Evolutionary conservation across 30 jellyfish, hydroid and myxozoan genomes (phyloP).

Genomic region (Hydractinia echinata): DNA sequence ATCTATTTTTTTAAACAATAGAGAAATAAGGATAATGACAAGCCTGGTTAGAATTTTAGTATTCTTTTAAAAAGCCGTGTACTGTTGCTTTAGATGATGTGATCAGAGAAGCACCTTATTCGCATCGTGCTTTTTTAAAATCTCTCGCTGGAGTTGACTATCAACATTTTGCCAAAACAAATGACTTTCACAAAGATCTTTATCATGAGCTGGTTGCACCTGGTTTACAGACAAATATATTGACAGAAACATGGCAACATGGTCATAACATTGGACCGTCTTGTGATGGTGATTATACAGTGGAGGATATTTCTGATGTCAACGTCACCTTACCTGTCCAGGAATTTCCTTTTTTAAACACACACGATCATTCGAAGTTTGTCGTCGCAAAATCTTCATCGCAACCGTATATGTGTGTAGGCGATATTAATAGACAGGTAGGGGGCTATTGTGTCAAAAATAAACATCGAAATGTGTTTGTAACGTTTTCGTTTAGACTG

Average conservation of each 20-base stretch:
- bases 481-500: too few relatives aligned
- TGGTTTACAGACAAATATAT: conserved; percentile 43
- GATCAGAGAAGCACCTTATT: conserved; percentile 58
- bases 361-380: conserved; percentile 80
- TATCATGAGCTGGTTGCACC: conserved; percentile 89
- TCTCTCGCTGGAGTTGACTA: conserved; percentile 67
- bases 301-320: conserved; percentile 57
- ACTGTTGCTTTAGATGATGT: conserved; percentile 34
- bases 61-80: too few relatives aligned
- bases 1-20: too few relatives aligned
- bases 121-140: conserved; percentile 40
- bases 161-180: conserved; percentile 66
- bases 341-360: conserved; percentile 13
- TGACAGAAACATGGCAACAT: conserved; percentile 97
- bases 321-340: conserved; percentile 21
- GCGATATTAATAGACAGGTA: conserved; percentile 89
- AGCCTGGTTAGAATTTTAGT: too few relatives aligned
- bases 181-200: conserved; percentile 61
- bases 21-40: too few relatives aligned
- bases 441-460: not conserved
- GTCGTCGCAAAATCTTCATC: conserved; percentile 54
- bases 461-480: too few relatives aligned
- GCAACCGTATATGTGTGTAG: conserved; percentile 73
- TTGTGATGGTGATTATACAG: conserved; percentile 68
- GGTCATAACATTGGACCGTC: conserved; percentile 71